Conservation (phyloP, 2,113 vertebrate genomes). For the Oenanthe oenanthe region DNA sequence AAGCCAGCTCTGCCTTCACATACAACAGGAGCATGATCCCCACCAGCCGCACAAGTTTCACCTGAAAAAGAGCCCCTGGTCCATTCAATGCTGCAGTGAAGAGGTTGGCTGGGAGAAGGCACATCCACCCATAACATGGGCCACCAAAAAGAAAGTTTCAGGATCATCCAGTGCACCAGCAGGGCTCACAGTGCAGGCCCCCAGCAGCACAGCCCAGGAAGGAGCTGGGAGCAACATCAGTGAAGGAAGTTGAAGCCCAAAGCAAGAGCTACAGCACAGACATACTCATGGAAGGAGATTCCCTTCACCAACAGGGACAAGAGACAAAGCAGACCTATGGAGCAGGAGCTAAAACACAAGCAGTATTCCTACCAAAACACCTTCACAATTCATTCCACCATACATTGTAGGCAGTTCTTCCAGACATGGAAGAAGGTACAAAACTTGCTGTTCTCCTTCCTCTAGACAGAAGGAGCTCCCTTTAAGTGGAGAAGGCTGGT, state of each 20-base stretch:
- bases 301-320: neutral
- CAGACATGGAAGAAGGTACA: neutral
- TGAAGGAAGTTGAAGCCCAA: neutral
- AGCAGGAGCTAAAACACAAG: neutral
- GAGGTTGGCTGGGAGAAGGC: neutral
- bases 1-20: slow-evolving; percentile 87
- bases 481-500: neutral
- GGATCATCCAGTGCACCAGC: neutral
- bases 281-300: neutral
- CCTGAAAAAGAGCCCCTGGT: slow-evolving; percentile 73
- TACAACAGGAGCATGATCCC: slow-evolving; percentile 96
- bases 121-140: neutral
- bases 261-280: neutral
- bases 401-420: neutral
- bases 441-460: neutral
- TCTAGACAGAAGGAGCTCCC: neutral
- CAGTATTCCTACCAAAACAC: neutral
- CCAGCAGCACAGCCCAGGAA: neutral
- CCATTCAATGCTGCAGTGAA: neutral
- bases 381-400: neutral
- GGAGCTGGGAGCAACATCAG: neutral
- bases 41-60: slow-evolving; percentile 90
- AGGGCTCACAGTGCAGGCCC: neutral
- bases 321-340: neutral
- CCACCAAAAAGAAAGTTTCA: neutral